These are phyloP conservation scores for Drosophila subpulchrella DNA, from an alignment of 1,140 invertebrate species.

Conservation along the genomic window DNA sequence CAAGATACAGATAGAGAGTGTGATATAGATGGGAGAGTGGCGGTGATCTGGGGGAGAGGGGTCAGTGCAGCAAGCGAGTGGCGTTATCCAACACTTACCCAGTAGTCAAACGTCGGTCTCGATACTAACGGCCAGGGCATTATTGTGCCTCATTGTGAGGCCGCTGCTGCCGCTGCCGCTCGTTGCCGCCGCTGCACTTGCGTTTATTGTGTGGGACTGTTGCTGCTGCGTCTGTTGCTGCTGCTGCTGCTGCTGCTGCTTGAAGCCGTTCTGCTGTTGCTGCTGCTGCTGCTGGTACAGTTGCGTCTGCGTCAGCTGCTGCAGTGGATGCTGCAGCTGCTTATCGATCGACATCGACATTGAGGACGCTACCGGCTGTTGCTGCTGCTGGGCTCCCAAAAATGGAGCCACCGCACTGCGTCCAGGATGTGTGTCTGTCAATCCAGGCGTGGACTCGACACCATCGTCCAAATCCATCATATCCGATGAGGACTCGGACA, in stretches of 20 bases:
- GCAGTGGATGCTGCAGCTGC: slow-evolving; percentile 50
- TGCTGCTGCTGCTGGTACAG: slow-evolving; percentile 51
- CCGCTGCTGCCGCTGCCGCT: slow-evolving; percentile 90
- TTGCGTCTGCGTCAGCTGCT: slow-evolving; percentile 45
- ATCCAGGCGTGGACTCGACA: slow-evolving; percentile 90
- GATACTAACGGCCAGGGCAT: slow-evolving; percentile 90
- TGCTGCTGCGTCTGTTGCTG: slow-evolving; percentile 30
- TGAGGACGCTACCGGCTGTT: slow-evolving; percentile 47
- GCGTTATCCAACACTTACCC: slow-evolving; percentile 87
- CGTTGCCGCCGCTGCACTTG: slow-evolving; percentile 49
- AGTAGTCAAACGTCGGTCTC: slow-evolving; percentile 99
- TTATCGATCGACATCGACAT: slow-evolving; percentile 51
- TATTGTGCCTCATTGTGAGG: slow-evolving; percentile 94
- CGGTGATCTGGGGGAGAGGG: background rate
- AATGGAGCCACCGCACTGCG: slow-evolving; percentile 80
- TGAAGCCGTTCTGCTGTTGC: slow-evolving; percentile 56
- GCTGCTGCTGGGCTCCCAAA: slow-evolving; percentile 75
- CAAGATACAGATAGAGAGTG: slow-evolving; percentile 19
- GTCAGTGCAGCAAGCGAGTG: slow-evolving; percentile 34
- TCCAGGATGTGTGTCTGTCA: slow-evolving; percentile 83
- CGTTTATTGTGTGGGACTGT: slow-evolving; percentile 59
- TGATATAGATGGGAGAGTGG: slow-evolving; percentile 8
- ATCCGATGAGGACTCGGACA: slow-evolving; percentile 97
- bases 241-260: slow-evolving; percentile 60
- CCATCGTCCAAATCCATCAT: slow-evolving; percentile 98